Evolutionary conservation across 2,113 vertebrate genomes (phyloP).

Genomic region (Rhizomys pruinosus): DNA sequence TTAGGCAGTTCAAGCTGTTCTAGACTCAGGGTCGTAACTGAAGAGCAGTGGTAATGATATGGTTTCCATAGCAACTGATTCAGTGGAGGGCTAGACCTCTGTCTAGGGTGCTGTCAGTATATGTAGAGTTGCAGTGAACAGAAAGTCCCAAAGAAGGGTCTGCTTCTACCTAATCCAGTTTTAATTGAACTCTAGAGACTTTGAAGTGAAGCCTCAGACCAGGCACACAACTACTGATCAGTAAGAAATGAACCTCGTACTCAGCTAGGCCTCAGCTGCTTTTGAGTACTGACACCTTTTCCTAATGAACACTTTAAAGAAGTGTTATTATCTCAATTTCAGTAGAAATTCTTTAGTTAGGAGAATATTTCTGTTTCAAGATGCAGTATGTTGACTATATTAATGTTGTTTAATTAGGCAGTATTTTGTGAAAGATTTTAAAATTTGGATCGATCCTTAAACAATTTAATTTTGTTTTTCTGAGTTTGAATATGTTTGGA

Average conservation of each 20-base stretch:
- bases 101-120: conserved; percentile 88
- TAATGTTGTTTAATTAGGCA: neutral
- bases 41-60: conserved; percentile 80
- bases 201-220: conserved; percentile 94
- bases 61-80: conserved; percentile 88
- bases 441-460: conserved; percentile 27
- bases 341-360: conserved; percentile 20
- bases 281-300: conserved; percentile 76
- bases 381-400: neutral
- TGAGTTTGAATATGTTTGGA: conserved; percentile 8
- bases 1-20: conserved; percentile 81
- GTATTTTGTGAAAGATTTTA: conserved; percentile 23
- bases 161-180: conserved; percentile 95
- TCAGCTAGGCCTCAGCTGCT: conserved; percentile 88
- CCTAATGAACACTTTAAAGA: conserved; percentile 89
- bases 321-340: conserved; percentile 52
- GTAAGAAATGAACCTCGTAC: conserved; percentile 80
- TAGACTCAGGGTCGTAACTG: conserved; percentile 78
- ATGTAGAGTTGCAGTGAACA: conserved; percentile 85
- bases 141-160: conserved; percentile 85
- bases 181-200: conserved; percentile 99
- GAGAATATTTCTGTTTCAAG: conserved; percentile 54
- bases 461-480: conserved; percentile 36
- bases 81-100: conserved; percentile 87
- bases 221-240: conserved; percentile 86